Percentiles rank a stretch among this genome's conserved stretches.
phyloP scores from a whole-genome alignment of 2,113 vertebrate species.

The Stigmatopora nigra region DNA sequence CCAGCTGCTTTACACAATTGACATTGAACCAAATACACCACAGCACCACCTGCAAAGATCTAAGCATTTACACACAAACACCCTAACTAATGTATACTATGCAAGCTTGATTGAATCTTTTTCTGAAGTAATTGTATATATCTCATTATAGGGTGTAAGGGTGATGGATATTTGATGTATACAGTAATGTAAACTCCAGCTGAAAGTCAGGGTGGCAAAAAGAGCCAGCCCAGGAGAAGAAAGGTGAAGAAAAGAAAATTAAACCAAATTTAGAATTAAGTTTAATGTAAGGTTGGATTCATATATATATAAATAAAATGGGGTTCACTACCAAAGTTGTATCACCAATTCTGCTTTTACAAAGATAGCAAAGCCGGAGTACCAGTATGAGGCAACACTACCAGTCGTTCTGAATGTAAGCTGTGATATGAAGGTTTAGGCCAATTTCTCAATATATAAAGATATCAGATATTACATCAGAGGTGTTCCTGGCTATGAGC shows the following conservation, averaged over 20 bases:
- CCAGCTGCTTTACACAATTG: conserved; percentile 52
- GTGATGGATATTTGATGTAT: no score
- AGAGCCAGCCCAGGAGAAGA: no score
- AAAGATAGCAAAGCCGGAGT: background rate
- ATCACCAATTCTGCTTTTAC: background rate
- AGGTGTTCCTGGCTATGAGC: conserved; percentile 40
- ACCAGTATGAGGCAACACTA: background rate
- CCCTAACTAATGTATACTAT: conserved; percentile 1
- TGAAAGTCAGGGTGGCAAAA: no score
- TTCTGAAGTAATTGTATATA: no score
- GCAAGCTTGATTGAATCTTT: no score
- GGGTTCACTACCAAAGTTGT: background rate
- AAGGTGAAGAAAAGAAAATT: no score
- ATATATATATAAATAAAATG: background rate
- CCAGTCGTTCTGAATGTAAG: background rate
- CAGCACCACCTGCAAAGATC: conserved; percentile 14
- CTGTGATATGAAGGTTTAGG: conserved; percentile 24
- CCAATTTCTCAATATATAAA: conserved; percentile 32
- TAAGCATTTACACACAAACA: conserved; percentile 7
- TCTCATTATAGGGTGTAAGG: no score
- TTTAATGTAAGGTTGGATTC: no score
- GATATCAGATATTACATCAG: conserved; percentile 47
- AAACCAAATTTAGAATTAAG: no score
- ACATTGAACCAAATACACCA: conserved; percentile 30
- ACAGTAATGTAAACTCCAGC: no score